Conservation (phyloP, 2,888 invertebrate genomes). For the Onthophagus sagittarius region DNA sequence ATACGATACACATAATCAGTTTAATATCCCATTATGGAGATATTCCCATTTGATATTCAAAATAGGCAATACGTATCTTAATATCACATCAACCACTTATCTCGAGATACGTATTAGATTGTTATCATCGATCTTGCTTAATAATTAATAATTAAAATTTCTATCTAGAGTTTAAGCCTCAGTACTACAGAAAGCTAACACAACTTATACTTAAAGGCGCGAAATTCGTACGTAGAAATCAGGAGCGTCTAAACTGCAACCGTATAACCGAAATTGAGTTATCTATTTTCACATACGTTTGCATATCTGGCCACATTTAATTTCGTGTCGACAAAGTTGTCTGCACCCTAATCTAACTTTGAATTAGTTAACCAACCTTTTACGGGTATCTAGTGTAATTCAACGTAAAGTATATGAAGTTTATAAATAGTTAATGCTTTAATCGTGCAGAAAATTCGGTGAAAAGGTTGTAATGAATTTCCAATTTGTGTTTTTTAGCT, state of each 20-base stretch:
- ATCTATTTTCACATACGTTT: neutral
- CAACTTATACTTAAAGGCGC: neutral
- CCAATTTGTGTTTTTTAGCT: too few relatives aligned
- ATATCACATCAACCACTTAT: neutral
- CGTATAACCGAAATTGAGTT: neutral
- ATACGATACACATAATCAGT: neutral
- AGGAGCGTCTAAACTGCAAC: too few relatives aligned
- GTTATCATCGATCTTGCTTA: neutral
- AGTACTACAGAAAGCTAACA: too few relatives aligned
- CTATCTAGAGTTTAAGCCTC: too few relatives aligned
- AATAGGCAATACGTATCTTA: neutral
- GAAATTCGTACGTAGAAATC: neutral
- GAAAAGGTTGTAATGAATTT: too few relatives aligned
- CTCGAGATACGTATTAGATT: neutral
- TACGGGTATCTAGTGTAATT: too few relatives aligned
- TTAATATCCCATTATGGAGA: neutral
- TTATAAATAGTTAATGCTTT: too few relatives aligned
- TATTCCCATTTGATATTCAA: neutral
- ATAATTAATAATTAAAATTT: too few relatives aligned
- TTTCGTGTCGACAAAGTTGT: neutral
- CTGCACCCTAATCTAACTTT: neutral
- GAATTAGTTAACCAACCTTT: neutral
- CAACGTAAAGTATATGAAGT: too few relatives aligned
- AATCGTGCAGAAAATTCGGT: too few relatives aligned
- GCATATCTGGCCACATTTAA: neutral